These are phyloP conservation scores for Trachythela sp. DNA, from an alignment of 64 coral and sea anemone genomes.

Conservation along the genomic window DNA sequence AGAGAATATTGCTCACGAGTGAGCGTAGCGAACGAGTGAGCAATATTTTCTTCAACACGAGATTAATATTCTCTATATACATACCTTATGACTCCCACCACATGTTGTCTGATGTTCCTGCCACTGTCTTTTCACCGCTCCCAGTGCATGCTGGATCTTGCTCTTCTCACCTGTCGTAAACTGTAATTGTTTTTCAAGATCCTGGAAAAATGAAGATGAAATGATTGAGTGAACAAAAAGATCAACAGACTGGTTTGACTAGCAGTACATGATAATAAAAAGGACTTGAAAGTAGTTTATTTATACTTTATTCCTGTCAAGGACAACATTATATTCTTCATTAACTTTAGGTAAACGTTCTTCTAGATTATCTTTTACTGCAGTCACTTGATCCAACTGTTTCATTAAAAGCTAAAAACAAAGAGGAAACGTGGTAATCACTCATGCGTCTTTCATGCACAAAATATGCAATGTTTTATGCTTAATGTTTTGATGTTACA, in stretches of 20 bases:
- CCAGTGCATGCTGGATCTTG: conserved; percentile 39
- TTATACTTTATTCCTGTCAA: background rate
- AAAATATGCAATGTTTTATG: background rate
- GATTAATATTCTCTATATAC: no score
- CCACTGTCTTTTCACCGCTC: conserved; percentile 57
- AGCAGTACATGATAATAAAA: no score
- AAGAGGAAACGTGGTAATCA: background rate
- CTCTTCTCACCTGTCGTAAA: conserved; percentile 39
- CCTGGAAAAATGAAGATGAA: background rate
- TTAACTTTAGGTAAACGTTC: background rate
- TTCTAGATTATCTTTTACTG: background rate
- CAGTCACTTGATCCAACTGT: background rate
- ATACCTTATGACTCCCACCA: conserved; percentile 40
- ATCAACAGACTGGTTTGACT: no score
- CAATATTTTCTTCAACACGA: no score
- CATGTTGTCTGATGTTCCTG: conserved; percentile 45
- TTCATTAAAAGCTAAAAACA: background rate
- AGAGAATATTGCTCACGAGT: no score
- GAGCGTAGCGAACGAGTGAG: no score
- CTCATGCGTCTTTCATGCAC: background rate
- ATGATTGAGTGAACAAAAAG: background rate
- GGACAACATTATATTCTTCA: background rate
- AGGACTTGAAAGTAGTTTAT: no score
- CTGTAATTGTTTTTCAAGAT: conserved; percentile 53
- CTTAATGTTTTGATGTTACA: background rate